Evolutionary conservation across 2,113 vertebrate species (phyloP).

Genomic region (Galeopterus variegatus): DNA sequence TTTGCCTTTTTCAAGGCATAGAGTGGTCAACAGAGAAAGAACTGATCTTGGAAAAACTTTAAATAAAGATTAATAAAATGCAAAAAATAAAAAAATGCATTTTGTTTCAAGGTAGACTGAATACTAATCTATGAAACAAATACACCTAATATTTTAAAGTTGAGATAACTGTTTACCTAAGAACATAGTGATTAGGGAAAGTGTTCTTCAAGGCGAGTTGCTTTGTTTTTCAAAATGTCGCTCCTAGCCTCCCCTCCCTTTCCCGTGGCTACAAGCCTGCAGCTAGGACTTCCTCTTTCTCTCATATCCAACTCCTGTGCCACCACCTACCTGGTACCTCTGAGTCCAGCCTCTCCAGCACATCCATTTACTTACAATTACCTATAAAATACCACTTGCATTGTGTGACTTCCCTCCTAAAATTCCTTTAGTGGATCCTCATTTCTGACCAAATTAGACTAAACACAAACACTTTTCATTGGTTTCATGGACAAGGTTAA

Average conservation of each 20-base stretch:
- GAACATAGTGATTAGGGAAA: background rate
- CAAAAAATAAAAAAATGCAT: background rate
- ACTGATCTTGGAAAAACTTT: slow-evolving; percentile 41
- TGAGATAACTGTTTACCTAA: background rate
- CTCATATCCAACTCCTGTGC: background rate
- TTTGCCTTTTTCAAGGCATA: background rate
- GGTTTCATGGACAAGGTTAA: background rate
- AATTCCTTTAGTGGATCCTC: background rate
- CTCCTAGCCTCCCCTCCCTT: too few species aligned
- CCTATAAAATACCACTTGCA: background rate
- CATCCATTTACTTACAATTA: background rate
- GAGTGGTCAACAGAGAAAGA: background rate
- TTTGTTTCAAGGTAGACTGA: background rate
- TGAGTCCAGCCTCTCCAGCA: background rate
- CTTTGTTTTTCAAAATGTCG: background rate
- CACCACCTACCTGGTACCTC: background rate
- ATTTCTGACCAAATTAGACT: background rate
- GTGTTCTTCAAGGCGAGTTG: background rate
- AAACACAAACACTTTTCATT: background rate
- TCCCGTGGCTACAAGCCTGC: background rate
- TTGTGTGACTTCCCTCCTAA: background rate
- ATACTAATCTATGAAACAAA: slow-evolving; percentile 37
- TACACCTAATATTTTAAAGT: background rate
- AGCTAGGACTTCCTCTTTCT: background rate
- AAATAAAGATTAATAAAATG: background rate